Evolutionary conservation across 2,797 vertebrate genomes (phyloP), one percentile per base, ranked within the genome.

Genomic region (Acanthornis magna): DNA sequence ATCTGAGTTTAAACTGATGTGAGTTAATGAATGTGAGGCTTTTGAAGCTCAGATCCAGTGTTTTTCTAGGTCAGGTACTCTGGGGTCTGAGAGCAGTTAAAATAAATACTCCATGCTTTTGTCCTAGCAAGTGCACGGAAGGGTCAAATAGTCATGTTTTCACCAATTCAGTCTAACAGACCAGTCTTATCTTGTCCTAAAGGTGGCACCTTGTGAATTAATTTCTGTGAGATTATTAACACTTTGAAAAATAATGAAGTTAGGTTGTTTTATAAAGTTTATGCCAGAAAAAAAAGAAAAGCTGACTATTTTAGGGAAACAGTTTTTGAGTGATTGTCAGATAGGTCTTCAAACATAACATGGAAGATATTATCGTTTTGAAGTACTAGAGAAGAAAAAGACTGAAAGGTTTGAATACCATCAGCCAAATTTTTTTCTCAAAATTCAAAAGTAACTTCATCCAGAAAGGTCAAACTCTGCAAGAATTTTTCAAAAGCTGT

Each of bases 1-100:
- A 22, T 79, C 25, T 54, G 40, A 87, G 16, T 61, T 92, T 60
- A 88, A 98, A 98, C 17, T 97, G 97, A 62, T 97, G 11, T 36
- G 96, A 96, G 21, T 97, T 97, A 95, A 98, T 98, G 91, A 98
- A 98, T 73, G 97, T 98, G 34, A 98, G 78, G 66, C 97, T 98
- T 85, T 98, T 98, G 73, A 97, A 98, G 79, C 96, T 98, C 40
- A 98, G 93, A 78, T 95, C 73, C 36, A 98, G 78, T 51, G 98
- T 96, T 60, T 97, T 97, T 17, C 98, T 98, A 30, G 96, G 65
- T 47, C 93, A 55, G 32, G 55, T 97, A 72, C 98, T 98, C 43
- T 98, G 94, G n/a, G 71, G 9, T 77, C 97, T 98, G 2, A 97
- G 89, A 16, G 36, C 10, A 40, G 88, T 18, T 85, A 51, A 65